Base-by-base conservation (phyloP, 1,140 invertebrate genomes). In the Temnothorax nylanderi region DNA sequence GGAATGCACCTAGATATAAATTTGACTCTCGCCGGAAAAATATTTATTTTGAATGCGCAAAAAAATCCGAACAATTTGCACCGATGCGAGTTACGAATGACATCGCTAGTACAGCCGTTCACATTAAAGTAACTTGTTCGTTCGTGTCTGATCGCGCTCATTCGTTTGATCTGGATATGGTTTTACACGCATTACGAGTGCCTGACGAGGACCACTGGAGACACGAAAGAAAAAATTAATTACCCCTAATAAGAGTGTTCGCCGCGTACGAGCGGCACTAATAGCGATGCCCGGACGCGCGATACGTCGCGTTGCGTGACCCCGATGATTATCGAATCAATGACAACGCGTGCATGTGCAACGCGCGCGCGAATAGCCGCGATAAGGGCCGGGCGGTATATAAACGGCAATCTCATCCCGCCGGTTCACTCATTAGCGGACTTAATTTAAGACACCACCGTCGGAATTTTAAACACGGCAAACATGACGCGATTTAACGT, bases 281-380 rank as follows among this genome's bases (percentile, higher is more conserved):
- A 16, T 8, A 32, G 80, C 41, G 26, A 32, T 58, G 21, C 37
- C 37, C 18, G 32, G 32, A 26, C 2, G 34, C 11, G 65, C 37
- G 69, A 84, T 84, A 84, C 47, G 47, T 69, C 34, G 21, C 41
- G 41, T 84, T 62, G 69, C 80, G 69, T 84, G 80, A 84, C 54
- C 54, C 69, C 18, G 69, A 75, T 75, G 69, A 41, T 62, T 84
- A 84, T 84, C 80, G 80, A 62, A 75, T 84, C 69, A 60, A 49
- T 75, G 85, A 88, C 58, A 87, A 87, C 81, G 85, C 85, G 82
- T 54, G 41, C 65, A 54, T 37, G 65, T 21, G n/a, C 51, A 37
- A 78, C 87, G 56, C 47, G 56, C 67, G 71, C 85, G 65, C 49
- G 81, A 78, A 77, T 54, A 71, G 41, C 49, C 11, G 34, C 60